Evolutionary conservation across 2,113 vertebrate genomes (phyloP), one percentile per base, ranked within the genome.

Genomic region (Meleagris gallopavo): DNA sequence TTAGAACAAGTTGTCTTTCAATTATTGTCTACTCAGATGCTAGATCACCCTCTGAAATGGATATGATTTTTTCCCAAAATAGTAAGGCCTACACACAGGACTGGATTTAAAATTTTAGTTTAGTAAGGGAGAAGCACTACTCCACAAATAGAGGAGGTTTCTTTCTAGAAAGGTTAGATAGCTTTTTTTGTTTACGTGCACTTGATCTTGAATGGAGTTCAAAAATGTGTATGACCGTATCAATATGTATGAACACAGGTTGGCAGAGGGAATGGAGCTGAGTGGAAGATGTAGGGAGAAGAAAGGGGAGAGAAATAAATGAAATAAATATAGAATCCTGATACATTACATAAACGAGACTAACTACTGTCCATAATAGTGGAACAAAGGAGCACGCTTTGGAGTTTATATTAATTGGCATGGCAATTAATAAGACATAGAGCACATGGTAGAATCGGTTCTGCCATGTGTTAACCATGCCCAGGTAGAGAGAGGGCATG

Each of bases 391-490:
- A 83, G 29, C 19, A 34, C 55, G 25, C 50, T 91, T 81, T 6
- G 7, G 77, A 86, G 40, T 77, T 86, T 34, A 29, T 8, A 46
- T 89, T 94, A 92, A 95, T 86, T 80, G 85, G 30, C 71, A 66
- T 7, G 24, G 80, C 77, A 94, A 96, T 90, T 91, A 89, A 74
- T 89, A 94, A 90, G 94, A 92, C 93, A 94, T 83, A 95, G 3
- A 96, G 84, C 94, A 95, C 95, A 95, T 60, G 89, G 87, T 78
- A 34, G 83, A 93, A 86, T 45, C 54, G 24, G 4, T 46, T 66
- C 78, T 81, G 80, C 90, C 96, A 96, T 97, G 94, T 92, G 82
- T 65, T 84, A 71, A 8, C 40, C 91, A 66, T 52, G 25, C 86
- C 90, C 79, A 71, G 29, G 95, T 83, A 78, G 61, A 45, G 50